Conservation (phyloP, 2,797 vertebrate species). For the Loris lydekkerianus region DNA sequence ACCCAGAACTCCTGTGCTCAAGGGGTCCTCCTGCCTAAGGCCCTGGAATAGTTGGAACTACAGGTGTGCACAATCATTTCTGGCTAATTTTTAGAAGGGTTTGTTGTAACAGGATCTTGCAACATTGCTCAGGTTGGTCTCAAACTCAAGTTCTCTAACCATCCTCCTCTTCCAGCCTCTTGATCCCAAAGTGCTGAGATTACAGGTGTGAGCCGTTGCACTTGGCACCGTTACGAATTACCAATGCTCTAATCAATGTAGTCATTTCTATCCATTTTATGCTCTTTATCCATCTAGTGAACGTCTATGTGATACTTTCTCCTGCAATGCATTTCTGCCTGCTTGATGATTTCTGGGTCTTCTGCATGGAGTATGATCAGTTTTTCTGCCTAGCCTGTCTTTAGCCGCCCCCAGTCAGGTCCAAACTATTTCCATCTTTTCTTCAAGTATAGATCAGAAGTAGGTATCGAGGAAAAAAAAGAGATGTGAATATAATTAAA, state of each 20-base stretch:
- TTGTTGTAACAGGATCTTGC: no score
- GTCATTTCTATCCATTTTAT: conserved; percentile 42
- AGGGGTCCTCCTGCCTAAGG: no score
- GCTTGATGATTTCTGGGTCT: neutral
- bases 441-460: neutral
- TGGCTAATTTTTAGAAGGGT: no score
- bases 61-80: no score
- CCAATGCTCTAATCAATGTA: neutral
- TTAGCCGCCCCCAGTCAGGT: neutral
- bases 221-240: neutral
- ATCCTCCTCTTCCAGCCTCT: no score
- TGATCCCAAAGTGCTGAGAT: no score
- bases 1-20: no score
- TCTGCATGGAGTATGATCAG: neutral
- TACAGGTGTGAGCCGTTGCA: no score
- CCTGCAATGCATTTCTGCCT: neutral
- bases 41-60: no score
- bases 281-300: neutral
- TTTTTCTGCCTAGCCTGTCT: neutral
- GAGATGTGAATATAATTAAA: neutral
- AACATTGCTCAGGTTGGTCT: no score
- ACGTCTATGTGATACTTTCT: neutral
- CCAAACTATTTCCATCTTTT: neutral
- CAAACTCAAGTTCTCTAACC: no score
- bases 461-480: neutral